A percentile compares a stretch with the other conserved stretches of the same genome.
phyloP scores from a whole-genome alignment of 2,797 vertebrate species.

The Capromys pilorides region DNA sequence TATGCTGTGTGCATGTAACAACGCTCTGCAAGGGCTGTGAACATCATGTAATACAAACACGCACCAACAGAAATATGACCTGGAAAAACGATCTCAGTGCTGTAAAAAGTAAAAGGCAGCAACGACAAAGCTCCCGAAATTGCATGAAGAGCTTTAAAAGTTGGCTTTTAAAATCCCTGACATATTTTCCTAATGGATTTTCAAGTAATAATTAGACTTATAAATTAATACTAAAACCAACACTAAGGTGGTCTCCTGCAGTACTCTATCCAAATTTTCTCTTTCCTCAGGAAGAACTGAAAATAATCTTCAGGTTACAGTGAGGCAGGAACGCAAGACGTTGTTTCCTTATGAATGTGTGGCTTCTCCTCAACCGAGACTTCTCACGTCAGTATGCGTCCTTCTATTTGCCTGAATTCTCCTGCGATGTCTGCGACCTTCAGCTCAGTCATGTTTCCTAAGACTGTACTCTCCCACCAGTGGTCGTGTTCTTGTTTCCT shows the following conservation, averaged over 20 bases:
- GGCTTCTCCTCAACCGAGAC: neutral
- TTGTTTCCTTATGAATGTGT: neutral
- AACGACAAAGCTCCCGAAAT: neutral
- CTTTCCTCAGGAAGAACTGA: neutral
- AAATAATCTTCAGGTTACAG: neutral
- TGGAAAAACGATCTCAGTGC: neutral
- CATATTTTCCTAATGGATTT: neutral
- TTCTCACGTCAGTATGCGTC: too few relatives aligned
- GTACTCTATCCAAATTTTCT: neutral
- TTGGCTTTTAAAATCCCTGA: neutral
- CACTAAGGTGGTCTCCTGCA: neutral
- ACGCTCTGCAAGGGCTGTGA: neutral
- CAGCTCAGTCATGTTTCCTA: neutral
- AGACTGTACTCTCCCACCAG: fast-evolving
- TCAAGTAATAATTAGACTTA: too few relatives aligned
- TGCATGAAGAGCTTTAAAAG: neutral
- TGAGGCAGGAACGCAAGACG: fast-evolving
- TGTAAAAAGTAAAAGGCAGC: neutral
- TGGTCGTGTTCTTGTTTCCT: neutral
- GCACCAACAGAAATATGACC: neutral
- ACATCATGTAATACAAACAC: neutral
- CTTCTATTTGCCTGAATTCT: neutral
- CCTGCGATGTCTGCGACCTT: neutral
- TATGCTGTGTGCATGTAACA: neutral
- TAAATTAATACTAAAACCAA: neutral